phyloP scores from a whole-genome alignment of 92 coral and sea anemone species.

The Palythoa grandis region DNA sequence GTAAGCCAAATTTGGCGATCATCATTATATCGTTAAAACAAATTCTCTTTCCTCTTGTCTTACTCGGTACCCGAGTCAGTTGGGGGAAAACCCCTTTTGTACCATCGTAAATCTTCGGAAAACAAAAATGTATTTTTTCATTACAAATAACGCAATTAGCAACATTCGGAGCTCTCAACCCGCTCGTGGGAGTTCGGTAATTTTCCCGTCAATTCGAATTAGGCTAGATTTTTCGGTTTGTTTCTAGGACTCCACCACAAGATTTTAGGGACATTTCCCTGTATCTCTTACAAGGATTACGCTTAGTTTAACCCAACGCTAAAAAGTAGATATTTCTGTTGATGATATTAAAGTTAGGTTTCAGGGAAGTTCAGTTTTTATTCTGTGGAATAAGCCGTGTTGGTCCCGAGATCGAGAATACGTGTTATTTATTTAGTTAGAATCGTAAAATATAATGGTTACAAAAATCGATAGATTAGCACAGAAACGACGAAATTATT shows the following conservation, averaged over 20 bases:
- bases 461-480: not conserved
- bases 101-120: not conserved
- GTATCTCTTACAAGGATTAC: not conserved
- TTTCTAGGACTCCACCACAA: not conserved
- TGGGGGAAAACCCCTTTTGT: not conserved
- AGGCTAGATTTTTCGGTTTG: not conserved
- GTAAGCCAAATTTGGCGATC: too few species aligned
- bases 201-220: not conserved
- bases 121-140: not conserved
- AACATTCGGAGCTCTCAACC: not conserved
- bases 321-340: too few species aligned
- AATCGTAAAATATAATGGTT: not conserved
- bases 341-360: too few species aligned
- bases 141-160: not conserved
- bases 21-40: too few species aligned
- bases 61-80: not conserved
- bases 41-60: too few species aligned
- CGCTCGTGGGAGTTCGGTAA: constrained; percentile 19
- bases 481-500: too few species aligned
- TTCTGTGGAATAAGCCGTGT: too few species aligned
- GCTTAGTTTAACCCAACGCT: too few species aligned
- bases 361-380: too few species aligned
- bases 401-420: too few species aligned
- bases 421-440: not conserved
- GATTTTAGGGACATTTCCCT: not conserved